Evolutionary conservation across 37 sponge, comb jelly and placozoan genomes (phyloP).

Genomic region (Spongia lamella): DNA sequence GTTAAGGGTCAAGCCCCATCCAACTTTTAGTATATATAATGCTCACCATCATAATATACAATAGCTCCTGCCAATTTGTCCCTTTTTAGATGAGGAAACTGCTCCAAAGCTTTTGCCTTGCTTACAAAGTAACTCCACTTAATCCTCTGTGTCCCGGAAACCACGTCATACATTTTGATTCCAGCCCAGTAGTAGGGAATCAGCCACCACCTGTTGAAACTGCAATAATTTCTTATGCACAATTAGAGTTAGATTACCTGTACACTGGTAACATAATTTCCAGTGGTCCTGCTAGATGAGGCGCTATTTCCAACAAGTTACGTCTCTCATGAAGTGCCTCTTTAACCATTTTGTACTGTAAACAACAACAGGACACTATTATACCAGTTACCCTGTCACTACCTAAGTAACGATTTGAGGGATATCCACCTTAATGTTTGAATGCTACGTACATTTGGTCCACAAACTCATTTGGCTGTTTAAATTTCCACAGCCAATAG

Average conservation of each 20-base stretch:
- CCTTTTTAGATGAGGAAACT: conserved; percentile 95
- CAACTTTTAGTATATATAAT: neutral
- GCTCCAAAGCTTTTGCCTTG: conserved; percentile 85
- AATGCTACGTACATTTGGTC: too few relatives aligned
- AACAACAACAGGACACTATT: neutral
- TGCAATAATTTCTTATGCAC: neutral
- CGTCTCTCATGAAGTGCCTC: conserved; percentile 96
- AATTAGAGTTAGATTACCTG: conserved; percentile 47
- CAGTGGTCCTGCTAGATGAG: conserved; percentile 89
- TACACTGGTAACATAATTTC: conserved; percentile 99
- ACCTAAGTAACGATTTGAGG: too few relatives aligned
- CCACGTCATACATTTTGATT: conserved; percentile 94
- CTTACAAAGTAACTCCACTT: conserved; percentile 85
- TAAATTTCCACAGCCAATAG: too few relatives aligned
- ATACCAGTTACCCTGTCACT: too few relatives aligned
- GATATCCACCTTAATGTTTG: too few relatives aligned
- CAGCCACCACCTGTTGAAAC: conserved; percentile 92
- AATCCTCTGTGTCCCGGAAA: conserved; percentile 83
- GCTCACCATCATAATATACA: conserved; percentile 93
- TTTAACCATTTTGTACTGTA: conserved; percentile 84
- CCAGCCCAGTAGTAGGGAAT: conserved; percentile 95
- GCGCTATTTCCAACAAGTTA: conserved; percentile 91
- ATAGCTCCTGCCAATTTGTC: conserved; percentile 84
- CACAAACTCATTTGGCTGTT: too few relatives aligned
- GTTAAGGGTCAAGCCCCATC: neutral